Conservation (phyloP, 2,888 invertebrate species). For the Labia minor region DNA sequence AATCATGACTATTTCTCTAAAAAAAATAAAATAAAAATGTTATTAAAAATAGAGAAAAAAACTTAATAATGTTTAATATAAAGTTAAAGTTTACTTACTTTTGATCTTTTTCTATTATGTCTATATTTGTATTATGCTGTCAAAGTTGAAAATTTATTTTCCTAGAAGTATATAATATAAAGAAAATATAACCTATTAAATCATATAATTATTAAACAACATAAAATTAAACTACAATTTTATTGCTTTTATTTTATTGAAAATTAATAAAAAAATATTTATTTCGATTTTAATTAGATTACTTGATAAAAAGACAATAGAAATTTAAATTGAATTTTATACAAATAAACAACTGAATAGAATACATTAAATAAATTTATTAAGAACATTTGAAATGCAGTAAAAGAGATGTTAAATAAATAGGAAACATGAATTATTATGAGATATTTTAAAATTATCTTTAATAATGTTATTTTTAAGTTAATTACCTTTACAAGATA, state of each 20-base stretch:
- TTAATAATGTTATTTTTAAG: not conserved
- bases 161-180: not conserved
- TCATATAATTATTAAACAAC: not conserved
- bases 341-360: not conserved
- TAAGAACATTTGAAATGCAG: not conserved
- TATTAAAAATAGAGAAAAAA: not conserved
- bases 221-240: not conserved
- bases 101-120: not conserved
- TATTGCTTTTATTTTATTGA: not conserved
- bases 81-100: not conserved
- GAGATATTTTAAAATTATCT: not conserved
- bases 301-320: not conserved
- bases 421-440: not conserved
- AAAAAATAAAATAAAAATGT: not conserved
- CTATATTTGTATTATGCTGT: not conserved
- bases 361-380: not conserved
- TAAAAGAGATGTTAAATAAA: not conserved
- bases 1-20: not conserved
- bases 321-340: slow-evolving; percentile 9
- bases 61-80: not conserved
- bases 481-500: not conserved
- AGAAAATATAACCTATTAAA: too few relatives aligned
- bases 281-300: too few relatives aligned
- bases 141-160: not conserved
- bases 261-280: too few relatives aligned